Base-by-base conservation (phyloP, 2,888 invertebrate genomes). In the Tetranychus truncatus region DNA sequence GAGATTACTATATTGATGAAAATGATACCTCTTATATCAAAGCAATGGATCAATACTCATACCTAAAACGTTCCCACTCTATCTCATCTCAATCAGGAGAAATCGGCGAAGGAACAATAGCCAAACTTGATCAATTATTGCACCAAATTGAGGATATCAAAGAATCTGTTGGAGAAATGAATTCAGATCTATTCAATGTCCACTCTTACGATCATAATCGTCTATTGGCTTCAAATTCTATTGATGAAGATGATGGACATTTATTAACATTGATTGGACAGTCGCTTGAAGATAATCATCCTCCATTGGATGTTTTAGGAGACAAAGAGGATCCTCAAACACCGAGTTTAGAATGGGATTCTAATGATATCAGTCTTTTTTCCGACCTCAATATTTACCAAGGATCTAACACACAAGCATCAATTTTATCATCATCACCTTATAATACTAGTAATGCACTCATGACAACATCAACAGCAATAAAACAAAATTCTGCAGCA, bases 91-190 rank as follows among this genome's bases (percentile, higher is more conserved):
- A 71, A 46, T 15, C 24, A 8, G 72, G 46, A 15, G 66, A 55
- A 24, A n/a, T 73, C 8, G 75, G 73, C 15, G 45, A 73, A 20
- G 66, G 55, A 44, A 75, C 75, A 44, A 67, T 75, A 20, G 75
- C 73, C n/a, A 75, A 75, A 65, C 21, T 75, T 24, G 75, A 75
- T 73, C 73, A 72, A 24, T 45, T 75, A 18, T n/a, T 75, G 20
- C 18, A 75, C 24, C 75, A 75, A 75, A 72, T 75, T 34, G 66
- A 75, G n/a, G 75, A 75, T 34, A 75, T 75, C 65, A 75, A 75
- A 45, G 24, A 66, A 44, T 75, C 73, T 67, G 75, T 75, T 21
- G 72, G 21, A 24, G 75, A 75, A 73, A 73, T 75, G 72, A 71
- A 75, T 66, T 55, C 65, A 21, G 66, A 75, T 20, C 44, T 75